Conservation (phyloP, 1,140 invertebrate species). For the Cydia pomonella region DNA sequence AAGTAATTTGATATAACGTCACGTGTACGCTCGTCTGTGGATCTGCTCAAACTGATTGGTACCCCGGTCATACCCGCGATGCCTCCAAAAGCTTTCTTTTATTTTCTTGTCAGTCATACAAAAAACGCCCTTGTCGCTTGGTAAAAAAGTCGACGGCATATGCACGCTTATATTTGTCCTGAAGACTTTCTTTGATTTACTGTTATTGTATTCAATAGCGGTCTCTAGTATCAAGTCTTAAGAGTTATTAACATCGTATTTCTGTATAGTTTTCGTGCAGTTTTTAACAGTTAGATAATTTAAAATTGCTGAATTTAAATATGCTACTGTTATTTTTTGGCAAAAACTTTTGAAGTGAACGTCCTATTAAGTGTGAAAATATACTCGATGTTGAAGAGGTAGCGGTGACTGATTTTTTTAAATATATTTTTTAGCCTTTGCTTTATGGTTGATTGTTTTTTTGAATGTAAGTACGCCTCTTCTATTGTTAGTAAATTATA, state of each 20-base stretch:
- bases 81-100: constrained; percentile 19
- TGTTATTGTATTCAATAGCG: not conserved
- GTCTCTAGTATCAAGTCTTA: not conserved
- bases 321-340: constrained; percentile 20
- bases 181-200: constrained; percentile 13
- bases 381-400: not conserved
- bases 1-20: constrained; percentile 13
- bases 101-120: not conserved
- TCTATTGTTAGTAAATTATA: not conserved
- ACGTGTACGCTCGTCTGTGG: not conserved
- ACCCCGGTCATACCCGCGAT: constrained; percentile 1
- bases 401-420: not conserved
- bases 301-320: constrained; percentile 23
- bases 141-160: not conserved
- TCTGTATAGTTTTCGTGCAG: not conserved
- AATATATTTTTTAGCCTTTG: not conserved
- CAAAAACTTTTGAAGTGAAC: constrained; percentile 15
- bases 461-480: not conserved
- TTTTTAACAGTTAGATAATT: constrained; percentile 13
- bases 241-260: not conserved
- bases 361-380: constrained; percentile 1
- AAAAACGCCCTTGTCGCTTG: not conserved
- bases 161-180: not conserved
- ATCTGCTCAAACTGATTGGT: constrained; percentile 18
- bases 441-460: not conserved